Conservation (phyloP, 64 coral and sea anemone genomes). For the Montipora foliosa region DNA sequence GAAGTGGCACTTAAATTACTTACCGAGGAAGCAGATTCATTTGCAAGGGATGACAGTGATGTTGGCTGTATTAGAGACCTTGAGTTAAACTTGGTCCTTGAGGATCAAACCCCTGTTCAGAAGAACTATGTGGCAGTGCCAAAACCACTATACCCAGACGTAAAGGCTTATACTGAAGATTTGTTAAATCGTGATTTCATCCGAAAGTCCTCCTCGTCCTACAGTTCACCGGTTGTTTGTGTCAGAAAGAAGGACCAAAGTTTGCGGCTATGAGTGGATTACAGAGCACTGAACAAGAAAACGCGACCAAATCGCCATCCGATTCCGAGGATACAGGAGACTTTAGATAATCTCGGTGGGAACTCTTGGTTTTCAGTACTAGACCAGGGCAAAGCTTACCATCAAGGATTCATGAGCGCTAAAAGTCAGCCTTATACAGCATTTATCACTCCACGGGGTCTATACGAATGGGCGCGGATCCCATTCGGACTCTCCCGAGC, state of each 20-base stretch:
- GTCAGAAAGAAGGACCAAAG: conserved; percentile 70
- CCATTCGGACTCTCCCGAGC: conserved; percentile 64
- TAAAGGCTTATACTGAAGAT: conserved; percentile 65
- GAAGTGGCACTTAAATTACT: too few relatives aligned
- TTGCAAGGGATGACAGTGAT: conserved; percentile 63
- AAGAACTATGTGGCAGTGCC: conserved; percentile 73
- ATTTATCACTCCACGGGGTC: conserved; percentile 75
- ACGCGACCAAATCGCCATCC: conserved; percentile 66
- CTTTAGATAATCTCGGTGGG: conserved; percentile 65
- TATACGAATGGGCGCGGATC: conserved; percentile 80
- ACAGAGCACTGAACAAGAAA: conserved; percentile 50
- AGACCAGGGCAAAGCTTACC: conserved; percentile 74
- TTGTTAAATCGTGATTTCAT: conserved; percentile 68
- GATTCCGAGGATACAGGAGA: conserved; percentile 64
- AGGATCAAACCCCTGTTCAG: conserved; percentile 58
- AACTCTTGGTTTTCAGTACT: conserved; percentile 58
- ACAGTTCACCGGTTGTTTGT: conserved; percentile 83
- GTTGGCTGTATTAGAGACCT: conserved; percentile 68
- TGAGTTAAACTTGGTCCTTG: conserved; percentile 60
- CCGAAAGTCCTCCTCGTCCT: conserved; percentile 63
- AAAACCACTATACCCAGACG: conserved; percentile 73
- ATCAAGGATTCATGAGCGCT: background rate
- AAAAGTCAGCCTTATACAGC: conserved; percentile 69
- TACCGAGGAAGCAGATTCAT: background rate
- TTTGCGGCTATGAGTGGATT: conserved; percentile 71